phyloP scores from a whole-genome alignment of 2,888 invertebrate genomes.

The Cybosia mesomella region DNA sequence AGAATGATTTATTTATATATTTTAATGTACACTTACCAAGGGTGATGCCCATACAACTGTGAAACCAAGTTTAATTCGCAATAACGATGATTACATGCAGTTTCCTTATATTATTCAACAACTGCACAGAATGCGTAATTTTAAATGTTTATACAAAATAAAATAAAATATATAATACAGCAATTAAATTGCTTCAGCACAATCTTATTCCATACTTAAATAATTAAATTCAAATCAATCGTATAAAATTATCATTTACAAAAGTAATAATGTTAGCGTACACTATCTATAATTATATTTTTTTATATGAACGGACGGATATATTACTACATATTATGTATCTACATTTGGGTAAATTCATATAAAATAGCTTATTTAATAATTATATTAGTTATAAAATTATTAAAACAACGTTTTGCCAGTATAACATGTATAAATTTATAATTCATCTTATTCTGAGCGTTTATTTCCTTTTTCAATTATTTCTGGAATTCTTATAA shows the following conservation, averaged over 20 bases:
- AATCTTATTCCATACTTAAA: conserved; percentile 69
- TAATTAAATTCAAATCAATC: conserved; percentile 43
- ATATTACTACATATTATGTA: conserved; percentile 64
- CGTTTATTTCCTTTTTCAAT: background rate
- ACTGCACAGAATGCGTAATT: conserved; percentile 34
- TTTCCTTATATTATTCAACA: conserved; percentile 25
- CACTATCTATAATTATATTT: conserved; percentile 57
- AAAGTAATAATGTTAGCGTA: conserved; percentile 59
- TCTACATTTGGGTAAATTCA: conserved; percentile 79
- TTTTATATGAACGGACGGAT: conserved; percentile 63
- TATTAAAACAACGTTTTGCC: conserved; percentile 18
- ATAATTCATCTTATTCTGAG: background rate
- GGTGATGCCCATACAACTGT: background rate
- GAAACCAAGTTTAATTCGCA: background rate
- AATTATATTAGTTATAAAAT: conserved; percentile 21
- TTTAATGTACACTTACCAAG: background rate
- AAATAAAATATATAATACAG: conserved; percentile 54
- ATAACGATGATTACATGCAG: background rate
- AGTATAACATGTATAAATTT: conserved; percentile 17
- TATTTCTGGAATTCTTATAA: background rate
- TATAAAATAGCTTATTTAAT: conserved; percentile 43
- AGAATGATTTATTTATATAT: background rate
- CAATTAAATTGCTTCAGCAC: conserved; percentile 81
- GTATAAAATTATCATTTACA: conserved; percentile 49
- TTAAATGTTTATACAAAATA: conserved; percentile 40